Evolutionary conservation across 2,113 vertebrate species (phyloP), one percentile per base, ranked within the genome.

Genomic region (Eretmochelys imbricata): DNA sequence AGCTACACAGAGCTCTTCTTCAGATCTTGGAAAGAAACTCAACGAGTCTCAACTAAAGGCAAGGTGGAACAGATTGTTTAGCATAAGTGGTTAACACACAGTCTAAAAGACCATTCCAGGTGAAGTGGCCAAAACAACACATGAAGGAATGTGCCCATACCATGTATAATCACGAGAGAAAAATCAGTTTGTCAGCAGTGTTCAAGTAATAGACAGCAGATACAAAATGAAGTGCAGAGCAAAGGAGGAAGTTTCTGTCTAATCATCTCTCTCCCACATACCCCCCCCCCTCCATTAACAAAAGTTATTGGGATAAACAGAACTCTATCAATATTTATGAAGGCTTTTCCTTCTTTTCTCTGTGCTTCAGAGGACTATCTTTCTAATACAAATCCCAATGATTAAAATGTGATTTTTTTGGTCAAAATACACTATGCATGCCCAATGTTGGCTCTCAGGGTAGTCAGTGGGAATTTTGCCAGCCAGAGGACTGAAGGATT

Each of bases 361-460:
- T 80, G 62, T 46, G 92, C 93, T 97, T 97, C 96, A 95, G 95
- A 87, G 97, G 97, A 97, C 46, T 65, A 96, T 50, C 89, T 27
- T 96, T 95, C 96, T 95, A 96, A 72, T 72, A 38, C 16, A 38
- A 72, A n/a, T 35, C 65, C 19, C 9, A 69, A 69, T 69, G 72
- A 75, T 13, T 75, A 42, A 42, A 75, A 12, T 42, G 8, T 75
- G 22, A 75, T 46, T 11, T 12, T 75, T 75, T 72, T 14, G 48
- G 38, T 46, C 89, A 79, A 88, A 95, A 90, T 89, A 95, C 93
- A 95, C 92, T 94, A 57, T 95, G 80, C 85, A 89, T 91, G 49
- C 75, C 46, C 72, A 92, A 87, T 87, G 87, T 85, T 88, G 92
- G 89, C 90, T 92, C 89, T 87, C 91, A 46, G 38, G 24, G 12